These are phyloP conservation scores for Andrena minutula DNA, from an alignment of 2,888 invertebrate species.

Conservation along the genomic window DNA sequence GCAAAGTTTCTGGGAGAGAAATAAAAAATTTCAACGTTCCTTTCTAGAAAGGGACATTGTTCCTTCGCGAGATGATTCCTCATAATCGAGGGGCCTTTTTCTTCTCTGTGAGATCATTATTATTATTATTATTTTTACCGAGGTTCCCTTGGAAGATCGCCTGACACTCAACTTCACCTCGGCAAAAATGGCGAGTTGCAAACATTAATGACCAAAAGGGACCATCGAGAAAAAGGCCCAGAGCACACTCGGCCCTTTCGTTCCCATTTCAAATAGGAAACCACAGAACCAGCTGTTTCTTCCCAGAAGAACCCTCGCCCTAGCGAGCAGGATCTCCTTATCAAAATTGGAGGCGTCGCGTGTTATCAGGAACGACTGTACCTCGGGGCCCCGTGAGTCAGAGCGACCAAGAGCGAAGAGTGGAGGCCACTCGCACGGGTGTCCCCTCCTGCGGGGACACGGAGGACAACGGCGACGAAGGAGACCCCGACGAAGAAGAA, in stretches of 20 bases:
- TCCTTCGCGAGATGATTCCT: too few species aligned
- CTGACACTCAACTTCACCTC: too few species aligned
- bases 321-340: conserved; percentile 11
- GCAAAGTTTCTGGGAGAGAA: neutral
- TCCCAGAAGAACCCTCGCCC: too few species aligned
- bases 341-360: conserved; percentile 9
- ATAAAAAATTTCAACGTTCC: neutral
- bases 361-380: conserved; percentile 57
- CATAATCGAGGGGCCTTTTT: too few species aligned
- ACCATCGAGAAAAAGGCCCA: too few species aligned
- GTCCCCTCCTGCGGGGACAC: conserved; percentile 47
- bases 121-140: too few species aligned
- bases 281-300: too few species aligned
- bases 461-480: conserved; percentile 51
- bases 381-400: conserved; percentile 55
- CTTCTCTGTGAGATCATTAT: too few species aligned
- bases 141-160: too few species aligned
- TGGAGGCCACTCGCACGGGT: conserved; percentile 45
- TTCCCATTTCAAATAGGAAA: neutral
- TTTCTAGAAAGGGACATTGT: too few species aligned
- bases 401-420: conserved; percentile 38
- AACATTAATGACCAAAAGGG: too few species aligned
- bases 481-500: conserved; percentile 72
- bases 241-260: neutral
- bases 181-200: too few species aligned